These are phyloP conservation scores for Phallusia fumigata DNA, from an alignment of 23 tunicate species.

Conservation along the genomic window DNA sequence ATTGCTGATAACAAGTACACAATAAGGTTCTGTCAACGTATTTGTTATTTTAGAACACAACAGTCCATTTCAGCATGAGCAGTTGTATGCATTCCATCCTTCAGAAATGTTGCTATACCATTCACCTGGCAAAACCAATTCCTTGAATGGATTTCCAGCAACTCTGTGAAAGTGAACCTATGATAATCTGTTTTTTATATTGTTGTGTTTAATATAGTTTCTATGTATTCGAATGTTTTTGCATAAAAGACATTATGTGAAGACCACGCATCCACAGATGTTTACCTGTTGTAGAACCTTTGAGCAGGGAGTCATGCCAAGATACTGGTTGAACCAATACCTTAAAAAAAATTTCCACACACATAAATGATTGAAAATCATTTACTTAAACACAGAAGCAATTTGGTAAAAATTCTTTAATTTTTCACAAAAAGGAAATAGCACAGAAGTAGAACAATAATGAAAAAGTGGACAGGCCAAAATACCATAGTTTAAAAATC, in stretches of 20 bases:
- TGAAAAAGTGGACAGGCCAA: not conserved
- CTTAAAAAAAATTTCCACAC: not conserved
- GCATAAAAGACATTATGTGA: too few species aligned
- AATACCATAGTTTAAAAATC: not conserved
- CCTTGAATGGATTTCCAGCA: too few species aligned
- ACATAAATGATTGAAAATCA: not conserved
- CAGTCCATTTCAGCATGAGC: not conserved
- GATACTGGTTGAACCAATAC: slow-evolving; percentile 15
- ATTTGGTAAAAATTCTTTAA: not conserved
- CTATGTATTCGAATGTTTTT: too few species aligned
- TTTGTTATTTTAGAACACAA: not conserved
- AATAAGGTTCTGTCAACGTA: not conserved
- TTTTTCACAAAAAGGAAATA: not conserved
- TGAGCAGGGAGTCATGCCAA: not conserved
- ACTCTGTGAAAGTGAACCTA: too few species aligned
- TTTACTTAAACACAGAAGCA: not conserved
- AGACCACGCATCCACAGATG: too few species aligned
- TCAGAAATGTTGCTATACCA: too few species aligned
- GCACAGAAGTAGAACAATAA: not conserved
- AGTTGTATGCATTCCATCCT: too few species aligned
- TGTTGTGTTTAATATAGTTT: too few species aligned
- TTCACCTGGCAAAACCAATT: too few species aligned
- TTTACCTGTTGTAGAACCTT: not conserved
- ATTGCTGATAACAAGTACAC: not conserved
- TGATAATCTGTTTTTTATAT: too few species aligned